Evolutionary conservation across 2,888 invertebrate genomes (phyloP).

Genomic region (Leucophenga maculata): DNA sequence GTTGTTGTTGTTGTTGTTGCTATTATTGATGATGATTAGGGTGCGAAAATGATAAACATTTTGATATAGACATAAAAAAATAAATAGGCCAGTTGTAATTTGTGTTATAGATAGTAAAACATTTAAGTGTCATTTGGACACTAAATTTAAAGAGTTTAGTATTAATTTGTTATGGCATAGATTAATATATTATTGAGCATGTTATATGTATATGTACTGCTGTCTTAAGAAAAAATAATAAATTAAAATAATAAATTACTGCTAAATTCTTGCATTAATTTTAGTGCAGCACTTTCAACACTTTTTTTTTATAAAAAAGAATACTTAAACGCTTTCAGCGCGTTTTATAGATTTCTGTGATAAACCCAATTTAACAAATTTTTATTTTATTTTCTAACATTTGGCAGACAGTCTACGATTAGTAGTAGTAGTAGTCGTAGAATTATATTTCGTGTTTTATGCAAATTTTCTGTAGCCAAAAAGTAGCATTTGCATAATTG

Average conservation of each 20-base stretch:
- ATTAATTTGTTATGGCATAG: no score
- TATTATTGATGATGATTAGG: no score
- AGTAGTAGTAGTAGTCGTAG: neutral
- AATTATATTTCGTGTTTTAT: constrained; percentile 13
- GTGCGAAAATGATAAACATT: no score
- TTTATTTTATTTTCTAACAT: neutral
- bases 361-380: constrained; percentile 3
- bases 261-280: neutral
- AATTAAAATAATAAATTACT: no score
- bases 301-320: neutral
- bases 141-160: no score
- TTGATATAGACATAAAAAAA: no score
- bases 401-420: neutral
- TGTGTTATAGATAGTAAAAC: no score
- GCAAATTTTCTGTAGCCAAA: constrained; percentile 4
- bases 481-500: constrained; percentile 16
- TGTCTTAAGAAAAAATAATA: no score
- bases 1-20: neutral
- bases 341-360: neutral
- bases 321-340: neutral
- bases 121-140: no score
- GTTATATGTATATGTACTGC: no score
- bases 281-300: neutral
- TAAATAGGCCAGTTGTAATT: no score
- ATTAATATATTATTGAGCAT: no score